Percentiles rank a stretch among this genome's conserved stretches.
These are phyloP conservation scores for Dyspetes luteomarginatus DNA, from an alignment of 2,888 invertebrate species.

Conservation along the genomic window DNA sequence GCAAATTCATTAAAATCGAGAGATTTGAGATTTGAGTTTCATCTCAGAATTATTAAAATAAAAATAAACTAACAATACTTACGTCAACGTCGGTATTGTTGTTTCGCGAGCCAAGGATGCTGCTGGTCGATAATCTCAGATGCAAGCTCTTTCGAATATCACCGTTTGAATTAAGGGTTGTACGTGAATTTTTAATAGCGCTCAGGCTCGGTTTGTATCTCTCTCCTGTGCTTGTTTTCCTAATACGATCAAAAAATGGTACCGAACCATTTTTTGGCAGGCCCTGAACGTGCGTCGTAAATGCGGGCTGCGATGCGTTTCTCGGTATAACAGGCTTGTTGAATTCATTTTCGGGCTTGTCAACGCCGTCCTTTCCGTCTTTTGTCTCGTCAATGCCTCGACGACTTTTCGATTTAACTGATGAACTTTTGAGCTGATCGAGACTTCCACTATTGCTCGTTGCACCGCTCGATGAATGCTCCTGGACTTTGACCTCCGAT, in stretches of 20 bases:
- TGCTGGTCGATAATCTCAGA: conserved; percentile 85
- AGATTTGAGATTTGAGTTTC: no score
- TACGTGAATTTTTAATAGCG: conserved; percentile 91
- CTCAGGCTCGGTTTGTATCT: conserved; percentile 93
- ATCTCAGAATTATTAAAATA: no score
- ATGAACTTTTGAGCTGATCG: conserved; percentile 78
- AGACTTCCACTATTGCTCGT: conserved; percentile 84
- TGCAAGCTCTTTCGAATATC: conserved; percentile 88
- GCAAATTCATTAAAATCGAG: no score
- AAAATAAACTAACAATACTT: conserved; percentile 72
- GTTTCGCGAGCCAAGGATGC: conserved; percentile 86
- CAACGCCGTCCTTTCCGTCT: conserved; percentile 72
- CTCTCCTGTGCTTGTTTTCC: conserved; percentile 93
- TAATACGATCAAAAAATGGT: conserved; percentile 93
- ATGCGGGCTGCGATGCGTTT: conserved; percentile 95
- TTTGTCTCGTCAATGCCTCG: conserved; percentile 82
- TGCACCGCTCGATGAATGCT: conserved; percentile 86
- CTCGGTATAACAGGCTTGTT: conserved; percentile 87
- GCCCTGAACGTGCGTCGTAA: conserved; percentile 89
- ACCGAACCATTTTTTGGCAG: conserved; percentile 95
- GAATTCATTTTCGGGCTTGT: conserved; percentile 80
- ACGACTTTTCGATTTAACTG: conserved; percentile 77
- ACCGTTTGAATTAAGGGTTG: conserved; percentile 90
- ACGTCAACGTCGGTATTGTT: conserved; percentile 85
- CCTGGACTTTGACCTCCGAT: conserved; percentile 91